Conservation (phyloP, 92 coral and sea anemone species). For the Siderastrea radians region DNA sequence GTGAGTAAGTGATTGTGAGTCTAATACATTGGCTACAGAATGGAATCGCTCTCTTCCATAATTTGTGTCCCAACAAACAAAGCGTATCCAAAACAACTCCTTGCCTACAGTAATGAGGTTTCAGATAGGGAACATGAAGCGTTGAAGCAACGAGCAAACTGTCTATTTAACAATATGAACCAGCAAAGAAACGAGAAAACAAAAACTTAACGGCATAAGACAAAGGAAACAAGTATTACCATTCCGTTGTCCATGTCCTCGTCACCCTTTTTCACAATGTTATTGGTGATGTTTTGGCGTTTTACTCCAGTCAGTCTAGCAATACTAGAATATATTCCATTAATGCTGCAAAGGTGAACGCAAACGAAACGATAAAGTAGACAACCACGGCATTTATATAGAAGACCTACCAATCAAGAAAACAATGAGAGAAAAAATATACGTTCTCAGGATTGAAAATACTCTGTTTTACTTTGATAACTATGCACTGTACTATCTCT, state of each 20-base stretch:
- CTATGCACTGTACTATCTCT: no score
- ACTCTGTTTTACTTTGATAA: background rate
- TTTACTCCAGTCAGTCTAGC: slow-evolving; percentile 56
- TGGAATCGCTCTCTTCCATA: no score
- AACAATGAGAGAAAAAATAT: background rate
- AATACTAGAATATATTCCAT: slow-evolving; percentile 68
- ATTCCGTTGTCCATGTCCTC: background rate
- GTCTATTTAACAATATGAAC: no score
- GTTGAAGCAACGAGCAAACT: no score
- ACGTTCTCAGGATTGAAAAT: background rate
- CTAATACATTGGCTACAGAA: no score
- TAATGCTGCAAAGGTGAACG: slow-evolving; percentile 71
- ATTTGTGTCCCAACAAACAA: no score
- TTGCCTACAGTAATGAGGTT: no score
- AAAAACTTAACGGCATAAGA: no score
- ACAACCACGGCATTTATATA: slow-evolving; percentile 80
- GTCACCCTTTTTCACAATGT: background rate
- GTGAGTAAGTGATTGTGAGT: no score
- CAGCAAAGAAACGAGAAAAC: no score
- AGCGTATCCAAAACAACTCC: no score
- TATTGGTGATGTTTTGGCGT: background rate
- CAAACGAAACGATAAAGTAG: slow-evolving; percentile 79
- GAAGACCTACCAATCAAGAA: slow-evolving; percentile 53
- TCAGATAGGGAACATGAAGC: no score
- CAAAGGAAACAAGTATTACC: background rate